A percentile compares a stretch with the other conserved stretches of the same genome.
phyloP scores from a whole-genome alignment of 2,113 vertebrate genomes.

The Labrus mixtus region DNA sequence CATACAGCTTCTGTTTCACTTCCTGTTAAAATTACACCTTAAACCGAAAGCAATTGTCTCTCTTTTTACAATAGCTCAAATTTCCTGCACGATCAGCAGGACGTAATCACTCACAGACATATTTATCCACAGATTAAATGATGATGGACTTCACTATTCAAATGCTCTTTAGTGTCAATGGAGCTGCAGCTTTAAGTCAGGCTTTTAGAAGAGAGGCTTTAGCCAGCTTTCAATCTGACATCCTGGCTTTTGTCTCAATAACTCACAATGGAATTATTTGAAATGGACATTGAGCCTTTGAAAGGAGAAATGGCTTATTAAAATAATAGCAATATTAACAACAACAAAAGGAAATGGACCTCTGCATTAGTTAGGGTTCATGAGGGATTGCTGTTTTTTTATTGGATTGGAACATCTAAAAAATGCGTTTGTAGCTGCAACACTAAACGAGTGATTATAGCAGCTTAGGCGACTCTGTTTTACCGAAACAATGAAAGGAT shows the following conservation, averaged over 20 bases:
- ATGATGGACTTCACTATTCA: constrained; percentile 70
- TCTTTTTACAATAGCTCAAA: constrained; percentile 42
- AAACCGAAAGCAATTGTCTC: constrained; percentile 56
- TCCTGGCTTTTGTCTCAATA: constrained; percentile 44
- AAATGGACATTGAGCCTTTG: constrained; percentile 48
- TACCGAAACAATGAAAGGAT: constrained; percentile 75
- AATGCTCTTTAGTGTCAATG: constrained; percentile 66
- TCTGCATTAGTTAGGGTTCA: constrained; percentile 65
- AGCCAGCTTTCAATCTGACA: constrained; percentile 57
- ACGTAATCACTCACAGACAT: constrained; percentile 70
- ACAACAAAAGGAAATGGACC: constrained; percentile 51
- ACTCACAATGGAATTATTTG: constrained; percentile 56
- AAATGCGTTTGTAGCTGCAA: constrained; percentile 68
- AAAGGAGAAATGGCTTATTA: constrained; percentile 62
- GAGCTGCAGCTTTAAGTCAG: constrained; percentile 60
- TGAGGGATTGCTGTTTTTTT: constrained; percentile 46
- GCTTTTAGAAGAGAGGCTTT: constrained; percentile 66
- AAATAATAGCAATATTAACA: constrained; percentile 64
- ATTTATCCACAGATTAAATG: constrained; percentile 80
- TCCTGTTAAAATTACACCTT: constrained; percentile 44
- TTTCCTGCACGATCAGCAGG: constrained; percentile 65
- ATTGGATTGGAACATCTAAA: constrained; percentile 69
- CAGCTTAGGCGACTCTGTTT: constrained; percentile 73
- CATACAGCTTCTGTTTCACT: constrained; percentile 33
- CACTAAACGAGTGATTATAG: constrained; percentile 77